These are phyloP conservation scores for Heliocidaris erythrogramma DNA, from an alignment of 35 echinoderm and acorn worm species.

Conservation along the genomic window DNA sequence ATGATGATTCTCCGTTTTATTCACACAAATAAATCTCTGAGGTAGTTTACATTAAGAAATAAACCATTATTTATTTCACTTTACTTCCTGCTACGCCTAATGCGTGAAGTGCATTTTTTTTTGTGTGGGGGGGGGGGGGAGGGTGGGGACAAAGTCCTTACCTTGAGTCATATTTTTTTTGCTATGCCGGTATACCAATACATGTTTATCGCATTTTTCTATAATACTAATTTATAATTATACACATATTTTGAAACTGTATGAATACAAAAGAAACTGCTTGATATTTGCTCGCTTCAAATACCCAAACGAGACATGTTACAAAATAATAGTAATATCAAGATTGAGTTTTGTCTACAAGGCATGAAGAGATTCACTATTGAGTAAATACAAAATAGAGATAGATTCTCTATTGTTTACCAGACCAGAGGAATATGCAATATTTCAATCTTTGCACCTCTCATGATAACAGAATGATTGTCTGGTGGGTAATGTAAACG, in stretches of 20 bases:
- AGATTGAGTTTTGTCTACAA: background rate
- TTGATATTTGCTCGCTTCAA: background rate
- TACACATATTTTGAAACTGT: background rate
- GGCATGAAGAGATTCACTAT: background rate
- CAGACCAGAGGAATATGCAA: background rate
- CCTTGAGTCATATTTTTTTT: too few relatives aligned
- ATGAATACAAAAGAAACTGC: background rate
- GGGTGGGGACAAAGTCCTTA: too few relatives aligned
- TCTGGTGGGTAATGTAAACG: background rate
- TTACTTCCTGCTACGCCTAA: too few relatives aligned
- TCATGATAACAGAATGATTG: background rate
- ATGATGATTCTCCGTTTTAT: too few relatives aligned
- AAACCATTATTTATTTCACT: too few relatives aligned
- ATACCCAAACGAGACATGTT: background rate
- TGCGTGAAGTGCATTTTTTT: too few relatives aligned
- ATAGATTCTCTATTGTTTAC: background rate
- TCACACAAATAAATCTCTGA: too few relatives aligned
- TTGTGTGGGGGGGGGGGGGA: too few relatives aligned
- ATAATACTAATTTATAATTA: background rate
- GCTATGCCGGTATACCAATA: too few relatives aligned
- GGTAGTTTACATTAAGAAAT: too few relatives aligned
- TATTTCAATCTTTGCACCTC: constrained; percentile 17
- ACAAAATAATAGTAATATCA: background rate
- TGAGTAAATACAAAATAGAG: background rate
- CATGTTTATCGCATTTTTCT: background rate